These are phyloP conservation scores for Carabus problematicus DNA, from an alignment of 2,888 invertebrate genomes.

Conservation along the genomic window DNA sequence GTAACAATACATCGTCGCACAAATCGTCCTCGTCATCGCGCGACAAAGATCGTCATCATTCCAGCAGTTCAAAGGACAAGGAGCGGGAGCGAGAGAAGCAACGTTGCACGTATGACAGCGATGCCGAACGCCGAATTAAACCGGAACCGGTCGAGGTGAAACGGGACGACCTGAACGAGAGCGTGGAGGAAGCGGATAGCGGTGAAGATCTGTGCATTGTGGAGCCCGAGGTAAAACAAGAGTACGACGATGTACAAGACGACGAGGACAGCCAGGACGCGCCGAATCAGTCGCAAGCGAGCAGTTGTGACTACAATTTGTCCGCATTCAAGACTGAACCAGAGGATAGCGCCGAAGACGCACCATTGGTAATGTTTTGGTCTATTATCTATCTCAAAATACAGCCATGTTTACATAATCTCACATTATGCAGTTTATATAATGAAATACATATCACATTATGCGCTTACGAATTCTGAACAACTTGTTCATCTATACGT, in stretches of 20 bases:
- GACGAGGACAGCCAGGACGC: constrained; percentile 45
- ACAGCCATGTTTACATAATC: neutral
- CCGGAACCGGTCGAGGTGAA: constrained; percentile 47
- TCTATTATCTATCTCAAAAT: too few relatives aligned
- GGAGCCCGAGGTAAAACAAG: constrained; percentile 50
- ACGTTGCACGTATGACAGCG: constrained; percentile 46
- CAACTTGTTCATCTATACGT: too few relatives aligned
- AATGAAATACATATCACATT: too few relatives aligned
- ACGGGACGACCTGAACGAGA: constrained; percentile 24
- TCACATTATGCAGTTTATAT: too few relatives aligned
- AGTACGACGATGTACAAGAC: constrained; percentile 55
- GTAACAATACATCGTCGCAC: constrained; percentile 56
- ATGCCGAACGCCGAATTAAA: constrained; percentile 50
- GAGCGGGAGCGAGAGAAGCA: constrained; percentile 19
- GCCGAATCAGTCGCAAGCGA: constrained; percentile 66
- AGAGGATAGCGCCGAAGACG: constrained; percentile 60
- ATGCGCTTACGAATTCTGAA: too few relatives aligned
- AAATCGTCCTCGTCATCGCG: constrained; percentile 50
- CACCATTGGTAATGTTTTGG: constrained; percentile 74
- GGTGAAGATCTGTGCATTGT: constrained; percentile 46
- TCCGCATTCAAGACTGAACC: constrained; percentile 70
- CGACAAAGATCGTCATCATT: constrained; percentile 67
- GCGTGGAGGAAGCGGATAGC: neutral
- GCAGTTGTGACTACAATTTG: constrained; percentile 75
- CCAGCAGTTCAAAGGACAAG: constrained; percentile 55